phyloP scores from a whole-genome alignment of 2,888 invertebrate species.

The Phragmatobia fuliginosa region DNA sequence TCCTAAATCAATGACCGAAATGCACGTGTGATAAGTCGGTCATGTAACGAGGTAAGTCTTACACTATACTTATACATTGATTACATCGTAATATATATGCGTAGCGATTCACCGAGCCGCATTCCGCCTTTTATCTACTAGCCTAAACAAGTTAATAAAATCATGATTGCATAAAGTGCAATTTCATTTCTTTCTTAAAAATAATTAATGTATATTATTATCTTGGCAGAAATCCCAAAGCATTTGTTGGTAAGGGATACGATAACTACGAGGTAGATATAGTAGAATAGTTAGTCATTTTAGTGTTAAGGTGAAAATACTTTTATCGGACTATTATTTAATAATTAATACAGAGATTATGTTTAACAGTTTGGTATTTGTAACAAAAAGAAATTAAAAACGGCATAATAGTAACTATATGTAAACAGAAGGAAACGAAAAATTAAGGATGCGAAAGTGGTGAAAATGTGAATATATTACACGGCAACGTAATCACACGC shows the following conservation, averaged over 20 bases:
- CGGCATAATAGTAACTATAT: constrained; percentile 39
- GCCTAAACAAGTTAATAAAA: constrained; percentile 12
- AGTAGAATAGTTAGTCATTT: no score
- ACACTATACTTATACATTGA: constrained; percentile 58
- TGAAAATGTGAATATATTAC: constrained; percentile 85
- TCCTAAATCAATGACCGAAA: constrained; percentile 68
- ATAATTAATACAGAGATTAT: neutral
- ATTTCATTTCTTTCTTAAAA: constrained; percentile 37
- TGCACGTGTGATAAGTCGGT: constrained; percentile 73
- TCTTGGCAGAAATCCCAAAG: constrained; percentile 63
- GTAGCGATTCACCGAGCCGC: constrained; percentile 36
- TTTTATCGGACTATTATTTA: no score
- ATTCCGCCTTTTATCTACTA: constrained; percentile 36
- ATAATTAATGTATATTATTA: no score
- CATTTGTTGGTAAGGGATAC: constrained; percentile 64
- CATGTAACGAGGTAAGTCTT: constrained; percentile 68
- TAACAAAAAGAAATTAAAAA: constrained; percentile 44
- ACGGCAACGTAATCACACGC: constrained; percentile 82
- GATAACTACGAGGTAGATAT: constrained; percentile 46
- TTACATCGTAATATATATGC: constrained; percentile 69
- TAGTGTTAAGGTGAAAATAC: no score
- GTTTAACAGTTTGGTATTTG: neutral
- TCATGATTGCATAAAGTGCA: neutral
- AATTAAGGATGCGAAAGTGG: constrained; percentile 81
- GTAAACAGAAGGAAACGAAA: constrained; percentile 73